These are phyloP conservation scores for Halocaridina rubra DNA, from an alignment of 2,888 invertebrate genomes.

Conservation along the genomic window DNA sequence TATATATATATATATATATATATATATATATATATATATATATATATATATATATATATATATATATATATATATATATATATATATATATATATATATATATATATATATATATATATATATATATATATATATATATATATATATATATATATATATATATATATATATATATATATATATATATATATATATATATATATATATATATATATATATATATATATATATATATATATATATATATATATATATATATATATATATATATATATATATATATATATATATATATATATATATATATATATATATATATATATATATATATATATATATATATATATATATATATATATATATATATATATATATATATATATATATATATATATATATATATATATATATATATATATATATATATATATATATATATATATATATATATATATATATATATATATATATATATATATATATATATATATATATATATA, in stretches of 20 bases:
- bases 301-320: too few relatives aligned
- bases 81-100: neutral
- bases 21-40: neutral
- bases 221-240: neutral
- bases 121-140: neutral
- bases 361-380: too few relatives aligned
- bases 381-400: too few relatives aligned
- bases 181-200: neutral
- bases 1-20: neutral
- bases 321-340: too few relatives aligned
- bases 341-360: too few relatives aligned
- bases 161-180: neutral
- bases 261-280: too few relatives aligned
- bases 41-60: neutral
- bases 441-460: too few relatives aligned
- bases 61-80: neutral
- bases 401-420: too few relatives aligned
- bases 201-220: slow-evolving; percentile 13
- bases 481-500: neutral
- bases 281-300: too few relatives aligned
- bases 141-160: neutral
- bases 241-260: too few relatives aligned
- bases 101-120: neutral
- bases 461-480: neutral
- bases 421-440: too few relatives aligned